phyloP scores from a whole-genome alignment of 2,113 vertebrate genomes.

The Nestor notabilis region DNA sequence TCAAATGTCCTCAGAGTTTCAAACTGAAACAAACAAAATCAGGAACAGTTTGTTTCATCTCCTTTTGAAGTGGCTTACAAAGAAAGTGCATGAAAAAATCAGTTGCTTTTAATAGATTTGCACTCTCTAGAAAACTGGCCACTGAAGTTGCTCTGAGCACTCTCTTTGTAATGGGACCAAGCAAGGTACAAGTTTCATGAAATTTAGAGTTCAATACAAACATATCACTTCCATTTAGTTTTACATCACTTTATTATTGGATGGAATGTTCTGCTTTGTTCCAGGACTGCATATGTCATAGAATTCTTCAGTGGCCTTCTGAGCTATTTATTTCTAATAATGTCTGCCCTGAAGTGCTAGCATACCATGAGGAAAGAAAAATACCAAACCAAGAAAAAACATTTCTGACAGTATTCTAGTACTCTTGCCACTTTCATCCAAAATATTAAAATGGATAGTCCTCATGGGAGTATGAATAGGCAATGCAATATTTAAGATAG shows the following conservation, averaged over 20 bases:
- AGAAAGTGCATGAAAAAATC: neutral
- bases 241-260: neutral
- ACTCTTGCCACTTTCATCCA: neutral
- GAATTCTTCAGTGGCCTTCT: neutral
- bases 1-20: neutral
- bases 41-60: neutral
- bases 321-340: neutral
- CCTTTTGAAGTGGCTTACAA: neutral
- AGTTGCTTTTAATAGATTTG: neutral
- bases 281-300: neutral
- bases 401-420: neutral
- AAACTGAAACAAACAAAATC: neutral
- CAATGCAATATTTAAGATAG: neutral
- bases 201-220: neutral
- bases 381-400: neutral
- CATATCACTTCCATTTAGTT: neutral
- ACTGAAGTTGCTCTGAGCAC: neutral
- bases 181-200: neutral
- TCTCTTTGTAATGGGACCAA: neutral
- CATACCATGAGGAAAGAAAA: neutral
- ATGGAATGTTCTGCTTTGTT: neutral
- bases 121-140: neutral
- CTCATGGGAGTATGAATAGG: neutral
- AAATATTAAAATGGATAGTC: neutral
- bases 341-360: neutral